A percentile compares a stretch with the other conserved stretches of the same genome.
Conservation (phyloP, 2,888 invertebrate species). For the Drosophila anceps region DNA sequence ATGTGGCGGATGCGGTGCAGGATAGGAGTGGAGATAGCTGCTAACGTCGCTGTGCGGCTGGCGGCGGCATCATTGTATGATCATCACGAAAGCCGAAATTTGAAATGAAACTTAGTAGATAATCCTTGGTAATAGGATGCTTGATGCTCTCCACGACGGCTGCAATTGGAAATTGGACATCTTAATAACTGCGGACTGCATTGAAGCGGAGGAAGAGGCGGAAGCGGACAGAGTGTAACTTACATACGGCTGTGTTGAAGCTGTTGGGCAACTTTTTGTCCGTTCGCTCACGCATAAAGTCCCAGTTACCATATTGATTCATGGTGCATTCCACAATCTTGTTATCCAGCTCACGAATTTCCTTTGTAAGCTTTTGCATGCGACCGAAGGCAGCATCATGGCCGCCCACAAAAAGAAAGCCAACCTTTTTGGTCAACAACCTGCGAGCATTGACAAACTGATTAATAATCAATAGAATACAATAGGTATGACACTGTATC, state of each 20-base stretch:
- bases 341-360: constrained; percentile 91
- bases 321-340: constrained; percentile 98
- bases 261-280: constrained; percentile 99
- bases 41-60: constrained; percentile 67
- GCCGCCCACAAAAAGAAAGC: constrained; percentile 92
- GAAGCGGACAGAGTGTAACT: constrained; percentile 85
- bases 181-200: constrained; percentile 69
- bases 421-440: constrained; percentile 89
- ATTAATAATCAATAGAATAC: constrained; percentile 2
- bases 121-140: constrained; percentile 94
- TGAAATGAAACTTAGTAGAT: constrained; percentile 91
- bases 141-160: constrained; percentile 94
- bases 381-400: constrained; percentile 88
- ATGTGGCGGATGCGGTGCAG: constrained; percentile 18
- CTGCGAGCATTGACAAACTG: constrained; percentile 84
- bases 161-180: constrained; percentile 83
- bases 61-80: constrained; percentile 90
- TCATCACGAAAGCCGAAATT: constrained; percentile 89
- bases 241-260: constrained; percentile 89
- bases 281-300: constrained; percentile 96
- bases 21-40: constrained; percentile 19
- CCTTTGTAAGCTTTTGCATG: constrained; percentile 92
- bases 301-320: constrained; percentile 92
- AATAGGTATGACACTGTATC: too few relatives aligned
- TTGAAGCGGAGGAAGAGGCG: too few relatives aligned